A percentile compares a stretch with the other conserved stretches of the same genome.
phyloP scores from a whole-genome alignment of 2,888 invertebrate genomes.

The Tipula vernalis region DNA sequence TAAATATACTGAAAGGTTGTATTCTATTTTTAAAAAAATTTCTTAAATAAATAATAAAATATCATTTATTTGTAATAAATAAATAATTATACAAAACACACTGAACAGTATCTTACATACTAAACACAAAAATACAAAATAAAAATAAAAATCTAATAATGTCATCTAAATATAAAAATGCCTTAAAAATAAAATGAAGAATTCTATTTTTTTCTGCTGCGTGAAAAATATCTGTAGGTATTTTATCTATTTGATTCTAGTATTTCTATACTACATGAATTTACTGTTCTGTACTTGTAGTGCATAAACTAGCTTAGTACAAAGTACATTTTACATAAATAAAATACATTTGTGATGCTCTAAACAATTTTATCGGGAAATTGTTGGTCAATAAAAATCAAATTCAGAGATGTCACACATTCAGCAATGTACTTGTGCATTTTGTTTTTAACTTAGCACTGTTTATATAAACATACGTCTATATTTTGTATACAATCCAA shows the following conservation, averaged over 20 bases:
- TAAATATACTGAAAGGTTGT: neutral
- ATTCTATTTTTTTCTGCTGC: neutral
- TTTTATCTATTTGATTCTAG: neutral
- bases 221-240: neutral
- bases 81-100: neutral
- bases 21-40: neutral
- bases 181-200: neutral
- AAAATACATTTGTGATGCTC: neutral
- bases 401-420: neutral
- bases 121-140: neutral
- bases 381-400: neutral
- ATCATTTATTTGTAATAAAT: slow-evolving; percentile 4
- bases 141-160: neutral
- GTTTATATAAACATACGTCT: too few species aligned
- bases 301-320: neutral
- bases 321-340: neutral
- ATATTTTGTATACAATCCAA: too few species aligned
- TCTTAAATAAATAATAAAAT: neutral
- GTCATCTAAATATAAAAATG: slow-evolving; percentile 1
- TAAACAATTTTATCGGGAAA: neutral
- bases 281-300: neutral
- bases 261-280: neutral
- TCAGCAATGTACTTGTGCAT: neutral
- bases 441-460: neutral
- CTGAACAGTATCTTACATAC: neutral